Conservation (phyloP, 2,888 invertebrate species). For the Andricus quercusramuli region DNA sequence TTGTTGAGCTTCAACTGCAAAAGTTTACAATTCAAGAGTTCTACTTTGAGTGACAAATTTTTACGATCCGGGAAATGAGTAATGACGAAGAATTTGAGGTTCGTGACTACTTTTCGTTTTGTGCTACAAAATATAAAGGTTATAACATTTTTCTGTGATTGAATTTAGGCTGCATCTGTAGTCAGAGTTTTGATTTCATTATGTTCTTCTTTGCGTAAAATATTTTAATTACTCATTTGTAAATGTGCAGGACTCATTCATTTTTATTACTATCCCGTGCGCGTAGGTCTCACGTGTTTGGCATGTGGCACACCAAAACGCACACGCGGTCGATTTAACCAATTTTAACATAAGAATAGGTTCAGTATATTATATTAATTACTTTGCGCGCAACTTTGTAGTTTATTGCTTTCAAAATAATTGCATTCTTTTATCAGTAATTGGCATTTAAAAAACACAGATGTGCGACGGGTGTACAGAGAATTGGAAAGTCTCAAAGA, state of each 20-base stretch:
- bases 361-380: not conserved
- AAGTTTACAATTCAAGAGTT: no score
- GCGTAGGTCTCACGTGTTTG: constrained; percentile 57
- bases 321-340: not conserved
- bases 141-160: no score
- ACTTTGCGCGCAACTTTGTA: not conserved
- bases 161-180: no score
- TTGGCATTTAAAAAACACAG: not conserved
- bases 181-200: no score
- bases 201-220: not conserved
- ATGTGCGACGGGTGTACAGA: no score
- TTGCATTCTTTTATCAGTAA: not conserved
- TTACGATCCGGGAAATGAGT: no score
- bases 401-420: not conserved
- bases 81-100: no score
- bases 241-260: constrained; percentile 13
- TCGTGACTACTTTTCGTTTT: no score
- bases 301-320: constrained; percentile 58
- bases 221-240: not conserved
- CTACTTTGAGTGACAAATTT: no score
- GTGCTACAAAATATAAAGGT: no score
- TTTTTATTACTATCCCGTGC: constrained; percentile 55
- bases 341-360: not conserved
- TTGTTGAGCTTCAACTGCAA: no score
- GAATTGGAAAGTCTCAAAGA: not conserved